phyloP scores from a whole-genome alignment of 2,888 invertebrate species.

The Patella pellucida region DNA sequence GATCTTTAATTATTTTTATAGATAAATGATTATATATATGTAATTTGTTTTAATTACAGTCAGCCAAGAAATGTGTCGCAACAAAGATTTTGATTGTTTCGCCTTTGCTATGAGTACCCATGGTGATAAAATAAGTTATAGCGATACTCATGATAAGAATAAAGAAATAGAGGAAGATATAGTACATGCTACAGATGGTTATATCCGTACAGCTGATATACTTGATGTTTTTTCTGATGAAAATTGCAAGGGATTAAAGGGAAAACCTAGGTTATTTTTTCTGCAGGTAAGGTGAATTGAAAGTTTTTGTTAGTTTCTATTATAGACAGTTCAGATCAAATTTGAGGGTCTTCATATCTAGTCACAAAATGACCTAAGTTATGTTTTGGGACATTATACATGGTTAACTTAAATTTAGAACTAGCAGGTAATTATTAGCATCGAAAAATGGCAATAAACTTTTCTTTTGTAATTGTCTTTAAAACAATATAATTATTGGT shows the following conservation, averaged over 20 bases:
- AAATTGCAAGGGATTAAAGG: conserved; percentile 86
- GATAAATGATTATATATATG: background rate
- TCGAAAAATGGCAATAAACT: too few species aligned
- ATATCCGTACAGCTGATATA: conserved; percentile 63
- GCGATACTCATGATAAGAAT: conserved; percentile 87
- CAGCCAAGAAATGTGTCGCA: conserved; percentile 63
- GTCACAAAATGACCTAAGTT: too few species aligned
- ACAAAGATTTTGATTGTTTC: conserved; percentile 86
- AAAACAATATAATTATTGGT: too few species aligned
- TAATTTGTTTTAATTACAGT: conserved; percentile 6
- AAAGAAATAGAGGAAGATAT: conserved; percentile 74
- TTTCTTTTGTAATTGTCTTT: too few species aligned
- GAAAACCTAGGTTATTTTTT: conserved; percentile 84
- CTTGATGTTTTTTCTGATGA: conserved; percentile 76
- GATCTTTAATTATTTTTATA: too few species aligned
- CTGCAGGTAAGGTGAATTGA: conserved; percentile 74
- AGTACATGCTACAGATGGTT: conserved; percentile 41
- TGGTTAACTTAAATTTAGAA: too few species aligned
- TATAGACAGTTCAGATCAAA: too few species aligned
- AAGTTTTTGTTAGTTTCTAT: background rate
- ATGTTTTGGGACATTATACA: too few species aligned
- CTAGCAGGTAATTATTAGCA: too few species aligned
- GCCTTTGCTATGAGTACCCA: conserved; percentile 87
- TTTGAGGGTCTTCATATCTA: too few species aligned
- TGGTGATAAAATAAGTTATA: conserved; percentile 87